Conservation (phyloP, 1,140 invertebrate species). For the Temnothorax nylanderi region DNA sequence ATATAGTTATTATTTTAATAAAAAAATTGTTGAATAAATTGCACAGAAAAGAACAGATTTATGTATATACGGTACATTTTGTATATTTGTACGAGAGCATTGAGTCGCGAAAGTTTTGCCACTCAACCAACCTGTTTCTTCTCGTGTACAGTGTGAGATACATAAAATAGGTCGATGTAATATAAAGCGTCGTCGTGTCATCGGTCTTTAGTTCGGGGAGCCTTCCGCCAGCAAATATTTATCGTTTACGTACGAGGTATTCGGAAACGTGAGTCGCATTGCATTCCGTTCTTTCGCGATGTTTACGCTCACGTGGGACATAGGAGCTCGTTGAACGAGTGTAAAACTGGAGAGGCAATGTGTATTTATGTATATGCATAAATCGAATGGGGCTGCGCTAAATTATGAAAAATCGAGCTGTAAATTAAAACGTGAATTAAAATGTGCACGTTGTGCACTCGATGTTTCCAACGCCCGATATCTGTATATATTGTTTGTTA, state of each 20-base stretch:
- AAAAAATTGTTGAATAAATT: conserved; percentile 6
- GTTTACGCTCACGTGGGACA: conserved; percentile 2
- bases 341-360: not conserved
- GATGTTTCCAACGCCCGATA: not conserved
- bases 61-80: not conserved
- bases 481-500: not conserved
- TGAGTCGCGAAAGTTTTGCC: conserved; percentile 19
- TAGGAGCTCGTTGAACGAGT: not conserved
- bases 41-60: not conserved
- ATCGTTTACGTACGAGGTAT: conserved; percentile 15
- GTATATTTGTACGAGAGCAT: not conserved
- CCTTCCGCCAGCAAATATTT: conserved; percentile 27
- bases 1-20: conserved; percentile 2
- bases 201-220: conserved; percentile 16
- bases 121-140: conserved; percentile 2
- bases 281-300: conserved; percentile 7
- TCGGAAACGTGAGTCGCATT: conserved; percentile 17
- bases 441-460: not conserved
- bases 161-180: conserved; percentile 18
- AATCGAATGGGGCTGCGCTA: not conserved
- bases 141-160: not conserved
- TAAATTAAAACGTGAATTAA: conserved; percentile 4
- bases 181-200: conserved; percentile 21
- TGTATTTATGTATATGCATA: conserved; percentile 13
- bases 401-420: conserved; percentile 29